phyloP scores from a whole-genome alignment of 2,888 invertebrate genomes.

The Caenorhabditis drosophilae region DNA sequence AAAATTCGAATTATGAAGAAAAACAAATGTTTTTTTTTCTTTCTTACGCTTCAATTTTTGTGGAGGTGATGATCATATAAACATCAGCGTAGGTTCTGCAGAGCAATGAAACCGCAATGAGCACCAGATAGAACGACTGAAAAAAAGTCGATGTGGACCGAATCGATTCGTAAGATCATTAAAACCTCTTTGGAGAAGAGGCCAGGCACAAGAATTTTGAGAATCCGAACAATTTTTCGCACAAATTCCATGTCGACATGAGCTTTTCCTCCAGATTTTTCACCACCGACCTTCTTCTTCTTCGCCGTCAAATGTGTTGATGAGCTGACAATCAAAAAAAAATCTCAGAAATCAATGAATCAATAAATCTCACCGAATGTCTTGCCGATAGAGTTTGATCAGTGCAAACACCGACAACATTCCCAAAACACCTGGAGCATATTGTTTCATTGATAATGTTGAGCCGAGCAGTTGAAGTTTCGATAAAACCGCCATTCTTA shows the following conservation, averaged over 20 bases:
- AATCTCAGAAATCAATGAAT: not conserved
- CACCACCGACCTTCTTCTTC: conserved; percentile 17
- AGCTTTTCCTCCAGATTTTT: conserved; percentile 35
- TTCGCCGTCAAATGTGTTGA: conserved; percentile 21
- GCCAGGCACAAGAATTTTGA: conserved; percentile 59
- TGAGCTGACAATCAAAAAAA: conserved; percentile 13
- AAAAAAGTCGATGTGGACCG: conserved; percentile 6
- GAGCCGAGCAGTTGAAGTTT: conserved; percentile 39
- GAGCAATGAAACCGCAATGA: conserved; percentile 80
- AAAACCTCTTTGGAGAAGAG: conserved; percentile 56
- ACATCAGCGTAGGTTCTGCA: conserved; percentile 91
- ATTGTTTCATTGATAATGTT: conserved; percentile 36
- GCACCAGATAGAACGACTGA: conserved; percentile 59
- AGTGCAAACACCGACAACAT: conserved; percentile 45
- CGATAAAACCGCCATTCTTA: conserved; percentile 43
- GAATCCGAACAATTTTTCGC: conserved; percentile 48
- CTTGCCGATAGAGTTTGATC: conserved; percentile 37
- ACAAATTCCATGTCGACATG: conserved; percentile 55
- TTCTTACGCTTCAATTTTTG: conserved; percentile 83
- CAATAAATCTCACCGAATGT: conserved; percentile 25
- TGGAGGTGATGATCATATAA: conserved; percentile 94
- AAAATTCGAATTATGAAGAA: conserved; percentile 1
- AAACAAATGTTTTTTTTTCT: not conserved
- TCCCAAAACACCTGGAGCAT: conserved; percentile 50
- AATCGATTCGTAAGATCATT: not conserved